Base-by-base conservation (phyloP, 2,113 vertebrate genomes). In the Ciconia maguari region DNA sequence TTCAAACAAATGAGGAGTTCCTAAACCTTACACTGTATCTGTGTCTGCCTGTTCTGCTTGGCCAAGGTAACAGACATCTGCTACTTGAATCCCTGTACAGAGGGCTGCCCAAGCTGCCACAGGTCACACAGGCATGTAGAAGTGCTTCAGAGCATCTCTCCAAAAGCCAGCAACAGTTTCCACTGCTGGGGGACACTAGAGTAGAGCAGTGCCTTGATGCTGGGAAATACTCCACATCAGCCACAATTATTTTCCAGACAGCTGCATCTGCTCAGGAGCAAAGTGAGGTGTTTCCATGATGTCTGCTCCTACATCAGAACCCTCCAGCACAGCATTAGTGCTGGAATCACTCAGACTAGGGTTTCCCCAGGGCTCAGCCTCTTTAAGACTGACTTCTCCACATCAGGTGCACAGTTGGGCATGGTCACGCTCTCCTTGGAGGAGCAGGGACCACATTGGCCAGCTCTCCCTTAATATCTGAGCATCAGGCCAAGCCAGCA, bases 361-460 rank as follows among this genome's bases (percentile, higher is more conserved):
- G 30, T 13, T 42, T 42, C 30, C 46, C 54, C 22, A 24, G 19
- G 41, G 46, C 15, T 84, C 60, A 60, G 51, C 16, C 46, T 66
- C 76, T 75, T 60, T 22, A 36, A 49, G 42, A 20, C 21, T 11
- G 13, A 68, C 36, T 68, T 46, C 79, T 36, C 52, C 38, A 25
- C 11, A 2, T 17, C 32, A 52, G 42, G 27, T 7, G 16, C 1
- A 1, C 34, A 25, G 49, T 0, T 34, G 13, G 26, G 24, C 52
- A 55, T 0, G 2, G 32, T 19, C 60, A 32, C 2, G 0, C 52
- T 66, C 51, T 41, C 30, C 41, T 58, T 3, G 21, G 29, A 70
- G 27, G 25, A 52, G 69, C 27, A 26, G 55, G 41, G 58, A 71
- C 41, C 41, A 34, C 70, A 42, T 19, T 3, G 2, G 42, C 11